phyloP scores from a whole-genome alignment of 2,797 vertebrate genomes.

The Limnodromus scolopaceus region DNA sequence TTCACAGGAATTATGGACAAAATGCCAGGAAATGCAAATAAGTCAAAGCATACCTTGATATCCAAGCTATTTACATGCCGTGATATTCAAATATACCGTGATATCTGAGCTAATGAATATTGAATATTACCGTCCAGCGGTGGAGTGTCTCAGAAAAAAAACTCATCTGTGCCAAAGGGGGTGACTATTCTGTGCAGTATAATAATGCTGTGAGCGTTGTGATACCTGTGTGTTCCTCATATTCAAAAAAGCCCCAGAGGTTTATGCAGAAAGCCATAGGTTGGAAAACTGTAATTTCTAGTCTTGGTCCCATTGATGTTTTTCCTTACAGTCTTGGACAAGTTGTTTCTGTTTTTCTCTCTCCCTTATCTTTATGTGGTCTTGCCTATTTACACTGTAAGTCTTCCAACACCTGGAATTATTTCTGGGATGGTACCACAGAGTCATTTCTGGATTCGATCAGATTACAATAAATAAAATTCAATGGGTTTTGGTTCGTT shows the following conservation, averaged over 20 bases:
- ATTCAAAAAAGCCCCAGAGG: background rate
- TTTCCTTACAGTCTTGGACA: background rate
- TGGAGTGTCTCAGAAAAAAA: background rate
- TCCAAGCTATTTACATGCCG: background rate
- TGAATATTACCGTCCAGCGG: background rate
- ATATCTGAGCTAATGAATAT: background rate
- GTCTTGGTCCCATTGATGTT: background rate
- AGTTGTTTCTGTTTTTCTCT: background rate
- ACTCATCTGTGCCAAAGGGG: background rate
- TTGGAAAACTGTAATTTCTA: background rate
- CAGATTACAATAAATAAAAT: background rate
- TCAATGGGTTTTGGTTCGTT: background rate
- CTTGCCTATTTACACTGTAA: background rate
- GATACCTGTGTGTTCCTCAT: background rate
- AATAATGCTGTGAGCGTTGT: background rate
- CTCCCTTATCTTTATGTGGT: background rate
- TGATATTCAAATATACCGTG: background rate
- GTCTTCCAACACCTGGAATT: conserved; percentile 14
- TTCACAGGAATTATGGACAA: background rate
- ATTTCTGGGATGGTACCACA: conserved; percentile 22
- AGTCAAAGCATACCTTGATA: background rate
- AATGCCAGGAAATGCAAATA: background rate
- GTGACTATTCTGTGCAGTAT: background rate
- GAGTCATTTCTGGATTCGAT: background rate
- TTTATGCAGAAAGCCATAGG: background rate